These are phyloP conservation scores for Passer montanus DNA, from an alignment of 2,113 vertebrate species.

Conservation along the genomic window DNA sequence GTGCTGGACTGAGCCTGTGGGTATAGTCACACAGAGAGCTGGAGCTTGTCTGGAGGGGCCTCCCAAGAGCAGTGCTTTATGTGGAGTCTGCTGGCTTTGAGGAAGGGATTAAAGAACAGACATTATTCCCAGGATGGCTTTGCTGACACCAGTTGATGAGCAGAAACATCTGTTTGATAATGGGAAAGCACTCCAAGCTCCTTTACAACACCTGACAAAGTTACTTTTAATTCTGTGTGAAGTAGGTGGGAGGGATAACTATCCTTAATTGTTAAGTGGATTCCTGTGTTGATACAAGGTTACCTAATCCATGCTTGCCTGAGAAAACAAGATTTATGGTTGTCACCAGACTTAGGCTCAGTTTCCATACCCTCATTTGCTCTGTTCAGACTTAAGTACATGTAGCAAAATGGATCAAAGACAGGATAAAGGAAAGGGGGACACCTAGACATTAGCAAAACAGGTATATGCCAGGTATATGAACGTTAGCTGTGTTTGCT, in stretches of 20 bases:
- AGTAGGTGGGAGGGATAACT: neutral
- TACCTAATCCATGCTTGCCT: neutral
- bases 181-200: neutral
- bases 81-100: neutral
- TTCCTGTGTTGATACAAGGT: neutral
- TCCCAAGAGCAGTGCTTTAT: neutral
- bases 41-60: neutral
- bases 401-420: neutral
- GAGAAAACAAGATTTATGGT: neutral
- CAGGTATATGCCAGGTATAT: neutral
- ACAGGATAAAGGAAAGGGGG: neutral
- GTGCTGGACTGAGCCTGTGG: neutral
- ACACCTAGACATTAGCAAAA: neutral
- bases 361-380: neutral
- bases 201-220: conserved; percentile 32
- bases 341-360: neutral
- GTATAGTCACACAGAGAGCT: neutral
- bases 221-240: conserved; percentile 29
- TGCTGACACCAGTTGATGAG: conserved; percentile 1
- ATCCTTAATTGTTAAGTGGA: neutral
- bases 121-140: neutral
- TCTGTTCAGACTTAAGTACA: neutral
- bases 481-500: neutral
- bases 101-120: neutral
- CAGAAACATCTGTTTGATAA: conserved; percentile 32